Evolutionary conservation across 1,140 invertebrate species (phyloP).

Genomic region (Zaprionus nigranus): DNA sequence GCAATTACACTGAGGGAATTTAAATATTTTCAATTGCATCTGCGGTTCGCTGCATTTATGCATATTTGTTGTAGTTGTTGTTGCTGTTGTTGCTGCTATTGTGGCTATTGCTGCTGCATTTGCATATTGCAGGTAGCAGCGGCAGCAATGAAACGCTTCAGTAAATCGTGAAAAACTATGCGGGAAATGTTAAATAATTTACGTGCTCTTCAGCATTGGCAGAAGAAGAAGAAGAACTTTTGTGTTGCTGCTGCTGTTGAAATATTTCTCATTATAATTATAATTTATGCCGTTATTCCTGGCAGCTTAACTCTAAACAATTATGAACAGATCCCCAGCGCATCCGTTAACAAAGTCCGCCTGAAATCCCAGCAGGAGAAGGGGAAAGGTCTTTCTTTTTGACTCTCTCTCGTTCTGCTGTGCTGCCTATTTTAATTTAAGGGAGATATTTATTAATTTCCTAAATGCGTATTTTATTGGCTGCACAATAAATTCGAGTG

Average conservation of each 20-base stretch:
- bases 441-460: conserved; percentile 36
- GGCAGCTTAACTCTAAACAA: not conserved
- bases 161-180: conserved; percentile 27
- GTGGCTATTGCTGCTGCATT: not conserved
- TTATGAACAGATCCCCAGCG: not conserved
- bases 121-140: conserved; percentile 2
- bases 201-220: conserved; percentile 20
- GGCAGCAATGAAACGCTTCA: conserved; percentile 18
- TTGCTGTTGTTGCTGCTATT: not conserved
- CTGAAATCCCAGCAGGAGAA: not conserved
- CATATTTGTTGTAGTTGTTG: conserved; percentile 17
- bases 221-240: not conserved
- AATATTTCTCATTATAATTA: conserved; percentile 8
- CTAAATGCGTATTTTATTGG: conserved; percentile 41
- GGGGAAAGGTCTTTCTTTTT: not conserved
- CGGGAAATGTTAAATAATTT: conserved; percentile 27
- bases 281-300: conserved; percentile 4
- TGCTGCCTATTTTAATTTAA: conserved; percentile 17
- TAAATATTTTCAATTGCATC: conserved; percentile 36
- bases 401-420: too few relatives aligned
- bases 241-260: not conserved
- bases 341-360: conserved; percentile 18
- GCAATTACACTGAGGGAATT: conserved; percentile 22
- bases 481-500: conserved; percentile 38
- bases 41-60: conserved; percentile 45